phyloP scores from a whole-genome alignment of 2,797 vertebrate species.

The Uromys caudimaculatus region DNA sequence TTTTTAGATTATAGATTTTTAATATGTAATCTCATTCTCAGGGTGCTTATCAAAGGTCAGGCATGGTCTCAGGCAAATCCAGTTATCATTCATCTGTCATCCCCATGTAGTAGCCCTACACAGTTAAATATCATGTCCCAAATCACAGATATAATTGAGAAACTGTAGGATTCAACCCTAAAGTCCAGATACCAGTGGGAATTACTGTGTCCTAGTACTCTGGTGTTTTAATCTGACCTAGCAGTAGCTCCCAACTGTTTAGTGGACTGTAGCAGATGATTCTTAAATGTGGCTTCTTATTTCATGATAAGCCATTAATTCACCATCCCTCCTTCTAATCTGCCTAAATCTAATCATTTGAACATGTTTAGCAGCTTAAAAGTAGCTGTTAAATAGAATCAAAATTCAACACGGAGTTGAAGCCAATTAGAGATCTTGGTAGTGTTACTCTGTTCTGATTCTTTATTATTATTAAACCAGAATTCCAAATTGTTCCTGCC shows the following conservation, averaged over 20 bases:
- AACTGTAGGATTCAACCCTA: background rate
- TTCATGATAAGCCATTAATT: slow-evolving; percentile 56
- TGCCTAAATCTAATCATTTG: slow-evolving; percentile 21
- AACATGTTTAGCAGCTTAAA: slow-evolving; percentile 52
- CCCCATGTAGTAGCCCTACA: background rate
- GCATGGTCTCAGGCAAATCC: background rate
- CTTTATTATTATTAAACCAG: background rate
- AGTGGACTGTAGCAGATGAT: background rate
- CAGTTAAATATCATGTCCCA: background rate
- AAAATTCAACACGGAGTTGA: slow-evolving; percentile 48
- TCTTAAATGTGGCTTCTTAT: slow-evolving; percentile 28
- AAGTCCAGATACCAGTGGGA: background rate
- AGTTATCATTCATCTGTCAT: background rate
- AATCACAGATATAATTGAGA: background rate
- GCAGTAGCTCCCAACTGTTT: background rate
- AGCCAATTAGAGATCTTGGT: slow-evolving; percentile 58
- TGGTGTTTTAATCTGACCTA: background rate
- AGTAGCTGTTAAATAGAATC: slow-evolving; percentile 56
- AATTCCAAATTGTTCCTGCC: slow-evolving; percentile 28
- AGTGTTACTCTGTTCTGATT: slow-evolving; percentile 71
- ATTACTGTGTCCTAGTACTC: background rate
- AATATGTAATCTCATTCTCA: background rate
- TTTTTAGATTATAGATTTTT: background rate
- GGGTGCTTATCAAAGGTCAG: background rate
- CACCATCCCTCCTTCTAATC: background rate